A percentile compares a stretch with the other conserved stretches of the same genome.
phyloP scores from a whole-genome alignment of 1,140 invertebrate species.

The Meloidogyne floridensis region DNA sequence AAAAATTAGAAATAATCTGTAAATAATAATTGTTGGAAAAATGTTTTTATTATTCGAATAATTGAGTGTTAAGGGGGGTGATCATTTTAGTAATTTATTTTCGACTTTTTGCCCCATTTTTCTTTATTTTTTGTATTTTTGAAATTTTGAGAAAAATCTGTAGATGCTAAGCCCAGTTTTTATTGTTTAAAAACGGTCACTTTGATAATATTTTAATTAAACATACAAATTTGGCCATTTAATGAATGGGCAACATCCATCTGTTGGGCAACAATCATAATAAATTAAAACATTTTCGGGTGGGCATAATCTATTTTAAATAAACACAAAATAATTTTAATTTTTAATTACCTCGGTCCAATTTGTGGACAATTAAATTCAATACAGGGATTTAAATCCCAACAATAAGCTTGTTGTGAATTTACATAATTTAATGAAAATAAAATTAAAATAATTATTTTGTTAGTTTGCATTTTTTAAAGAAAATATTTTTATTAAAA shows the following conservation, averaged over 20 bases:
- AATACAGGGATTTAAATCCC: slow-evolving; percentile 23
- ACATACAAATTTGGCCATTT: slow-evolving; percentile 53
- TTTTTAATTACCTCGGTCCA: slow-evolving; percentile 35
- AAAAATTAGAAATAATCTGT: slow-evolving; percentile 41
- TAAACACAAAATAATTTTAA: background rate
- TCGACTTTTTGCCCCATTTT: too few species aligned
- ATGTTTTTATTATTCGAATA: background rate
- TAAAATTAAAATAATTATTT: slow-evolving; percentile 28
- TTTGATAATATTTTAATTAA: background rate
- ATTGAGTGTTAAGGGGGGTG: too few species aligned
- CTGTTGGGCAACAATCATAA: slow-evolving; percentile 42
- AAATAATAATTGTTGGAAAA: background rate
- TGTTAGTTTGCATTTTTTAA: slow-evolving; percentile 9
- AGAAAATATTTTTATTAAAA: background rate
- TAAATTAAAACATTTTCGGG: slow-evolving; percentile 44
- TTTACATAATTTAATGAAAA: background rate
- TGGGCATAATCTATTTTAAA: slow-evolving; percentile 40
- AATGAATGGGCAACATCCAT: slow-evolving; percentile 46
- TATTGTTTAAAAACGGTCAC: too few species aligned
- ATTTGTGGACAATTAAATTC: slow-evolving; percentile 29
- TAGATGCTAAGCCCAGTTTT: too few species aligned
- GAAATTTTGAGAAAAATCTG: too few species aligned
- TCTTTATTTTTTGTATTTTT: too few species aligned
- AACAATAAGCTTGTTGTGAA: slow-evolving; percentile 47
- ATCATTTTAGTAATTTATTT: too few species aligned